phyloP scores from a whole-genome alignment of 2,797 vertebrate species.

The Microhierax caerulescens region DNA sequence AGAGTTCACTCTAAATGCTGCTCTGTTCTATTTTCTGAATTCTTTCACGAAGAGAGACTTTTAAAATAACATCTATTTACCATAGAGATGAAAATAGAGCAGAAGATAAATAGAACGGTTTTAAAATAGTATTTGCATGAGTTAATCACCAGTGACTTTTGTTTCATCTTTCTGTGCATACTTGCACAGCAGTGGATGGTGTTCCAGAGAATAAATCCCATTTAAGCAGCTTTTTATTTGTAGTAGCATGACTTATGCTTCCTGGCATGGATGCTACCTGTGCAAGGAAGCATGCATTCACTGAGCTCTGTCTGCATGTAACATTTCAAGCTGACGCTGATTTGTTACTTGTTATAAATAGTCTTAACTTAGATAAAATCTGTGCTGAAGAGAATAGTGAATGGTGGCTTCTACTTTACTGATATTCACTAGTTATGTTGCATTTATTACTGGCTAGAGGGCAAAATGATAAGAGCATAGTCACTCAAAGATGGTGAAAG shows the following conservation, averaged over 20 bases:
- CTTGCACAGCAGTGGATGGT: slow-evolving; percentile 7
- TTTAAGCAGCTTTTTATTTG: slow-evolving; percentile 45
- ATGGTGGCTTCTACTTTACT: background rate
- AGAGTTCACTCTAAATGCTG: background rate
- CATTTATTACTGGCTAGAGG: background rate
- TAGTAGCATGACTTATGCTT: background rate
- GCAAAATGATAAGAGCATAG: background rate
- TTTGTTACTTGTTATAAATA: background rate
- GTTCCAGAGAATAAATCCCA: slow-evolving; percentile 48
- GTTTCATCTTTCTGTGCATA: slow-evolving; percentile 46
- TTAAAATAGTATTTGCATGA: slow-evolving; percentile 23
- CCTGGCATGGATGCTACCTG: background rate
- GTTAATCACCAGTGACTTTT: slow-evolving; percentile 38
- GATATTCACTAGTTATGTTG: background rate
- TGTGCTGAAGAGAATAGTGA: background rate
- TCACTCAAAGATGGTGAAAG: background rate
- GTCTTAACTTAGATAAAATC: background rate
- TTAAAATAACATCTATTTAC: background rate
- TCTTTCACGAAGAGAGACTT: background rate
- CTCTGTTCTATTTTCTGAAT: background rate
- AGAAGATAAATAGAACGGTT: slow-evolving; percentile 42
- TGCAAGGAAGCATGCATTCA: background rate
- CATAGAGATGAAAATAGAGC: slow-evolving; percentile 22
- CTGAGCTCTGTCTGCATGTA: background rate
- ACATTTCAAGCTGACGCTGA: background rate